phyloP scores from a whole-genome alignment of 2,888 invertebrate genomes.

The Netelia melanura region DNA sequence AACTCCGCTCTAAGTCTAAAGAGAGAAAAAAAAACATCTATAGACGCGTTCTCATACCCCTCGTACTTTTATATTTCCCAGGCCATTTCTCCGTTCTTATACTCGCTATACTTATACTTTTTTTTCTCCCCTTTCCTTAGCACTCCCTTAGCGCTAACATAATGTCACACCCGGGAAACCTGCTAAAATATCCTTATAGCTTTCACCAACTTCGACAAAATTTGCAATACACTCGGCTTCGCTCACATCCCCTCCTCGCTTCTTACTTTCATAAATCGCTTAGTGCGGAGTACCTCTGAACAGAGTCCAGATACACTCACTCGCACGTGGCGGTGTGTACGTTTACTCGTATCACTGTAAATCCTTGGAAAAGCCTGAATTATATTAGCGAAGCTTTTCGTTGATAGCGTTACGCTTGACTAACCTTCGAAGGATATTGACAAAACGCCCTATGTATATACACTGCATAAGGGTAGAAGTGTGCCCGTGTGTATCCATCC shows the following conservation, averaged over 20 bases:
- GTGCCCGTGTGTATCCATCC: not conserved
- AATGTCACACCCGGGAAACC: slow-evolving; percentile 66
- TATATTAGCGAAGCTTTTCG: slow-evolving; percentile 33
- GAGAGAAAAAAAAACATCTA: slow-evolving; percentile 27
- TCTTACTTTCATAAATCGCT: slow-evolving; percentile 54
- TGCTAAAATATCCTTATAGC: slow-evolving; percentile 58
- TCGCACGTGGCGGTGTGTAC: no score
- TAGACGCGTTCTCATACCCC: slow-evolving; percentile 33
- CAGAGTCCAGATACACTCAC: slow-evolving; percentile 29
- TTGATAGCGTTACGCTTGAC: slow-evolving; percentile 1
- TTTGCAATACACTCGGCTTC: slow-evolving; percentile 63
- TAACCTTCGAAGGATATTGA: slow-evolving; percentile 24
- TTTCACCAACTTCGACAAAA: slow-evolving; percentile 63
- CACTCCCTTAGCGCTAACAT: slow-evolving; percentile 69
- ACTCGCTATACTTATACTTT: slow-evolving; percentile 15
- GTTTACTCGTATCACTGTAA: slow-evolving; percentile 28
- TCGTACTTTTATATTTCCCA: slow-evolving; percentile 61
- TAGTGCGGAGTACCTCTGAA: slow-evolving; percentile 25
- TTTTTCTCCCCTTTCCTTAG: not conserved
- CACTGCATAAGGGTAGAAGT: not conserved
- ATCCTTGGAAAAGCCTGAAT: slow-evolving; percentile 50
- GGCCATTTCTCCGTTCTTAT: slow-evolving; percentile 22
- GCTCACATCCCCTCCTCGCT: not conserved
- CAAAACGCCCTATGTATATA: not conserved
- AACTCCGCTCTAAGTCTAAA: slow-evolving; percentile 15